Base-by-base conservation (phyloP, 1,140 invertebrate species). In the Gonioctena quinquepunctata region DNA sequence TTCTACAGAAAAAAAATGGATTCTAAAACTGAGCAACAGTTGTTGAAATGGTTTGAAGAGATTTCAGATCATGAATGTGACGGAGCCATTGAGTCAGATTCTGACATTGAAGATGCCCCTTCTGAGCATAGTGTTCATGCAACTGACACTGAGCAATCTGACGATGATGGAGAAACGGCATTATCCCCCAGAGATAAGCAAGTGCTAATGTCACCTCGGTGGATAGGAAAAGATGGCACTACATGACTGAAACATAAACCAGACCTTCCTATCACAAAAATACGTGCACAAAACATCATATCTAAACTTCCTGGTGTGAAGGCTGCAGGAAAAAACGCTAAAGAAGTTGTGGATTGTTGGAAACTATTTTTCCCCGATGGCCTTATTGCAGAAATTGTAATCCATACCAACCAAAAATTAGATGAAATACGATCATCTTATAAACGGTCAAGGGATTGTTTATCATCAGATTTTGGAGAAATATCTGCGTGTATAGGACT, bases 401-500 rank as follows among this genome's bases (percentile, higher is more conserved):
- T 8, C 16, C 26, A 16, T 25, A 61, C 59, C 23, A 61, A 61
- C 19, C 23, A 61, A 21, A 61, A 61, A 42, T 61, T 61, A 61
- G 26, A 61, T n/a, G 4, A 16, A 13, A 61, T 61, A 25, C n/a
- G 16, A 28, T 18, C 25, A 28, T 27, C 59, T 61, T 61, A 28
- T 16, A 7, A 61, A 21, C 59, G 26, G 7, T 2, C 18, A 27
- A 13, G 59, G 19, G 26, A 61, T 61, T 28, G 26, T 25, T 25
- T 18, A 11, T n/a, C 25, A 19, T 28, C 59, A 28, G n/a, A 61
- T 16, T 61, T 16, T 61, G 59, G 28, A 16, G 59, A 61, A 61
- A 42, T 28, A 6, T 0, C n/a, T 28, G 49, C 49, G 49, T 59
- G 19, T 59, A 59, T 88, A 74, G 86, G 85, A 28, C 79, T 87